phyloP scores from a whole-genome alignment of 2,888 invertebrate species.

The Drosophila kuntzei region DNA sequence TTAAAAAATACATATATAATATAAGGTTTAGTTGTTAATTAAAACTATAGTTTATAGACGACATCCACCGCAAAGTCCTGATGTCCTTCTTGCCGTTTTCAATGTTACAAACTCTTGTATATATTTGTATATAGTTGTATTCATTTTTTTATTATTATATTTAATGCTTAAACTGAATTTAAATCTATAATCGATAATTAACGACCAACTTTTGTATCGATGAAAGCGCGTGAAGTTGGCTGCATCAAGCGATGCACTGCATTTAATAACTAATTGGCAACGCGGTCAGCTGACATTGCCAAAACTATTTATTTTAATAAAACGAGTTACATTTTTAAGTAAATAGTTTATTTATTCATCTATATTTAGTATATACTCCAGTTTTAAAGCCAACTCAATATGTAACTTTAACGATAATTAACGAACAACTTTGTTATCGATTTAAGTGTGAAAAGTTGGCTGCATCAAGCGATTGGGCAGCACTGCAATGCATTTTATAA shows the following conservation, averaged over 20 bases:
- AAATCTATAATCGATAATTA: neutral
- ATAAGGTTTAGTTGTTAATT: too few relatives aligned
- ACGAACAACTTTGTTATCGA: neutral
- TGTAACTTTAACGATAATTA: neutral
- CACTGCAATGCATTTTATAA: neutral
- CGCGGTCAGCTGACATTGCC: neutral
- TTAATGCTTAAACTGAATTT: neutral
- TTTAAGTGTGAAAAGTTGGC: neutral
- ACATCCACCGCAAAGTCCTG: too few relatives aligned
- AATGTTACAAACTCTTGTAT: constrained; percentile 42
- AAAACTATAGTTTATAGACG: too few relatives aligned
- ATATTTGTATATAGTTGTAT: constrained; percentile 71
- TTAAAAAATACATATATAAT: too few relatives aligned
- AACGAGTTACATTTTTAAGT: neutral
- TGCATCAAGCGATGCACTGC: neutral
- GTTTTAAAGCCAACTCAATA: neutral
- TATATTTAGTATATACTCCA: neutral
- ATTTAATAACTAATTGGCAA: neutral
- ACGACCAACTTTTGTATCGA: constrained; percentile 5
- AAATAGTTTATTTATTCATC: neutral
- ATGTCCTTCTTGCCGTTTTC: too few relatives aligned
- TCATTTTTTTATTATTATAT: too few relatives aligned
- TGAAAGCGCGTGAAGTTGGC: neutral
- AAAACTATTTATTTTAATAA: constrained; percentile 1
- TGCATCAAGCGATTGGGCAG: too few relatives aligned